Percentiles rank a stretch among this genome's conserved stretches.
phyloP scores from a whole-genome alignment of 1,140 invertebrate genomes.

The Drosophila ficusphila region DNA sequence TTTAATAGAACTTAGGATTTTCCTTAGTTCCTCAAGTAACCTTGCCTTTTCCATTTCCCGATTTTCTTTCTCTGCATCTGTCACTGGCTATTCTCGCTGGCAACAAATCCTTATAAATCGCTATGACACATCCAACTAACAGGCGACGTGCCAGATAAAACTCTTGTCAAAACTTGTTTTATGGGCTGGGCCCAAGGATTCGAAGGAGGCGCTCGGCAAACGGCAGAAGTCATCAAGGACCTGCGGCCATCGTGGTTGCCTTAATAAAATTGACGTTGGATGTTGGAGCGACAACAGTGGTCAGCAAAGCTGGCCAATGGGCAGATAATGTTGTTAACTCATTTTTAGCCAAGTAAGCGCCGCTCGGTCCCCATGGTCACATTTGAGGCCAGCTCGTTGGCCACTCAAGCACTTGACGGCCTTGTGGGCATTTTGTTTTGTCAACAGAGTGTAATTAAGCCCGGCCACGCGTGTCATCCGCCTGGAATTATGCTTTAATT shows the following conservation, averaged over 20 bases:
- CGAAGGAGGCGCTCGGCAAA: constrained; percentile 8
- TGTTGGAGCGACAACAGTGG: constrained; percentile 16
- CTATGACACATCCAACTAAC: constrained; percentile 50
- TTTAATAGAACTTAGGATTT: no score
- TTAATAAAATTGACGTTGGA: constrained; percentile 36
- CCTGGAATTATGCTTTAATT: constrained; percentile 69
- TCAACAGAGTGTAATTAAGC: constrained; percentile 70
- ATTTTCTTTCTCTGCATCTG: constrained; percentile 20
- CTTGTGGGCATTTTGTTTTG: constrained; percentile 60
- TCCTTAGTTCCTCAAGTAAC: no score
- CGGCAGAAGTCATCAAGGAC: constrained; percentile 50
- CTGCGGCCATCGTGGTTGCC: constrained; percentile 36
- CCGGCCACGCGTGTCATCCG: constrained; percentile 26
- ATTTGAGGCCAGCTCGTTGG: constrained; percentile 49
- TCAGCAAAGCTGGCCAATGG: constrained; percentile 24
- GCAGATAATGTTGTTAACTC: constrained; percentile 76
- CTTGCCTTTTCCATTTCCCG: no score
- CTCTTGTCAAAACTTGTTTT: constrained; percentile 78
- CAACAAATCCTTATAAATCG: constrained; percentile 77
- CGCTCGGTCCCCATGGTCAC: constrained; percentile 52
- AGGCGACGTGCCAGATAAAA: constrained; percentile 77
- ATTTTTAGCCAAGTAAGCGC: constrained; percentile 57
- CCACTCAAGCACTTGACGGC: constrained; percentile 53
- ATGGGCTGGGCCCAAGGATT: constrained; percentile 49
- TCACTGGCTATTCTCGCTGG: constrained; percentile 46